phyloP scores from a whole-genome alignment of 2,888 invertebrate species.

The Chouioia cunea region DNA sequence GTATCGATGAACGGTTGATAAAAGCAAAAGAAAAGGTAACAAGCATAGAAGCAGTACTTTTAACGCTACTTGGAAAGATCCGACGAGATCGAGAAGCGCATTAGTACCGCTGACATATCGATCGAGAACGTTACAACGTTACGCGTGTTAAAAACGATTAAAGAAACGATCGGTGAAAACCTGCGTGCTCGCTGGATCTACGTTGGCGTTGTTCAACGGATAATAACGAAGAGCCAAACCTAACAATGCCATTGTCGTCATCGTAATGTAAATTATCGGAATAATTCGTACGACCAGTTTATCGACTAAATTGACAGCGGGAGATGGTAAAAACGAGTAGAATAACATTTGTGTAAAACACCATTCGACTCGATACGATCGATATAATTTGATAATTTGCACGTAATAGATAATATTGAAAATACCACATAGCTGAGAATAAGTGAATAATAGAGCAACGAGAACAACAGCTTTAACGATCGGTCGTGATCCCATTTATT shows the following conservation, averaged over 20 bases:
- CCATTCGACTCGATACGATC: conserved; percentile 54
- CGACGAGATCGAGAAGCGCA: conserved; percentile 58
- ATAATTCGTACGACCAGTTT: conserved; percentile 56
- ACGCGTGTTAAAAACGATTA: conserved; percentile 54
- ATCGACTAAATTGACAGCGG: conserved; percentile 56
- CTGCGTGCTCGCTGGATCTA: conserved; percentile 52
- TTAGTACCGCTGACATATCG: conserved; percentile 53
- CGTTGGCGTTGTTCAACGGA: conserved; percentile 50
- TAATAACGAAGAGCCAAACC: conserved; percentile 54
- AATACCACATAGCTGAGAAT: conserved; percentile 58
- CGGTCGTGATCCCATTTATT: conserved; percentile 3
- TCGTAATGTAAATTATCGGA: conserved; percentile 54
- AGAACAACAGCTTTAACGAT: conserved; percentile 54
- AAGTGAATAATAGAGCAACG: conserved; percentile 52
- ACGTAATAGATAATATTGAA: conserved; percentile 59
- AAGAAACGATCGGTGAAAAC: conserved; percentile 54
- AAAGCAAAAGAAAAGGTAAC: too few relatives aligned
- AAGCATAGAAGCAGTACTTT: conserved; percentile 54
- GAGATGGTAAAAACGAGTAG: conserved; percentile 52
- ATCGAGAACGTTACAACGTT: conserved; percentile 22
- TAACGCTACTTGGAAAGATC: conserved; percentile 56
- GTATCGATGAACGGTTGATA: conserved; percentile 56
- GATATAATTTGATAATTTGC: conserved; percentile 57
- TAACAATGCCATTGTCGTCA: conserved; percentile 50
- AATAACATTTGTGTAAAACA: conserved; percentile 54